A percentile compares a stretch with the other conserved stretches of the same genome.
Conservation (phyloP, 2,888 invertebrate species). For the Agrilus cyanescens region DNA sequence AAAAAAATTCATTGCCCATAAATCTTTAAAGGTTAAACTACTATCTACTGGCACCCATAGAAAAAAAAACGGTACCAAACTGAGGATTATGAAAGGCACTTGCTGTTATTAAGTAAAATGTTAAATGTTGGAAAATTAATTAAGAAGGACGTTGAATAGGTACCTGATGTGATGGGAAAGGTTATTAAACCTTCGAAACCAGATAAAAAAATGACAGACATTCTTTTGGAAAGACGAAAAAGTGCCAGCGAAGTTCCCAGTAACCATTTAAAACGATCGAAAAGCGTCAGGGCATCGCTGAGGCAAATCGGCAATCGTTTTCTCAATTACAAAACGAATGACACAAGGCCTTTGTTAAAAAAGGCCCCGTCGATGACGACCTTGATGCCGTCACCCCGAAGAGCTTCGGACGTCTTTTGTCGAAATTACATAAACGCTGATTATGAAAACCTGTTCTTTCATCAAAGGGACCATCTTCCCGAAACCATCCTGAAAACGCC, state of each 20-base stretch:
- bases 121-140: neutral
- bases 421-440: constrained; percentile 11
- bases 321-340: constrained; percentile 23
- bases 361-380: constrained; percentile 26
- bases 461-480: constrained; percentile 7
- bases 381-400: constrained; percentile 18
- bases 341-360: constrained; percentile 19
- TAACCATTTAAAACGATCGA: constrained; percentile 45
- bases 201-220: constrained; percentile 28
- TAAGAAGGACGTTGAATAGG: constrained; percentile 6
- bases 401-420: constrained; percentile 11
- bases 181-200: constrained; percentile 14
- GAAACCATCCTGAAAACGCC: constrained; percentile 33
- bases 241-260: constrained; percentile 9
- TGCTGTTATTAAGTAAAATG: too few species aligned
- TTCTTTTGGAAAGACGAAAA: constrained; percentile 28
- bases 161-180: constrained; percentile 28
- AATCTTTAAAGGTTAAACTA: too few species aligned
- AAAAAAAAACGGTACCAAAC: too few species aligned
- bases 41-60: too few species aligned
- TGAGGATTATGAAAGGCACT: too few species aligned
- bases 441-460: constrained; percentile 7
- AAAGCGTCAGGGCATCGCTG: constrained; percentile 59
- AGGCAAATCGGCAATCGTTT: constrained; percentile 53
- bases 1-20: too few species aligned